Percentiles rank a stretch among this genome's conserved stretches.
Evolutionary conservation across 1,140 invertebrate genomes (phyloP).

Genomic region (Drosophila dunni): DNA sequence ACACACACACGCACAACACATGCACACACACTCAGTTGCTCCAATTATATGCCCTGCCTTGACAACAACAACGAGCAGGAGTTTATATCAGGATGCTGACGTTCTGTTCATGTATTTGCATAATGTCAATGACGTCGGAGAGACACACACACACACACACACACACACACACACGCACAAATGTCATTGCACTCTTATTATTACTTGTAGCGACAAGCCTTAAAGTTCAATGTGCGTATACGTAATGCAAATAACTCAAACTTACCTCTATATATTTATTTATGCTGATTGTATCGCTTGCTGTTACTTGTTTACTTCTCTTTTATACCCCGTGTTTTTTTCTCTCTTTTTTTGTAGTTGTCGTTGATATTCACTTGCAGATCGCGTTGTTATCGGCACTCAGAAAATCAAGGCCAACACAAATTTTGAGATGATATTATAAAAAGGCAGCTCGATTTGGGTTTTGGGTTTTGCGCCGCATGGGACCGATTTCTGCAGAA

Average conservation of each 20-base stretch:
- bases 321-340: too few species aligned
- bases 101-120: conserved; percentile 60
- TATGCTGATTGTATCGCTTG: conserved; percentile 11
- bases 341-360: neutral
- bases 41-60: conserved; percentile 60
- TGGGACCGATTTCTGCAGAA: conserved; percentile 75
- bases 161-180: neutral
- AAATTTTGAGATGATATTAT: conserved; percentile 65
- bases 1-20: conserved; percentile 11
- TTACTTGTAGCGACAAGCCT: conserved; percentile 20
- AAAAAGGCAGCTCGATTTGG: conserved; percentile 15
- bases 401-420: conserved; percentile 63
- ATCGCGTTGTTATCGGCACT: conserved; percentile 51
- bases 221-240: conserved; percentile 56
- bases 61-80: conserved; percentile 9
- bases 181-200: conserved; percentile 61
- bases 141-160: conserved; percentile 21
- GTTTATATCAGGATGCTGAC: conserved; percentile 57
- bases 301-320: neutral
- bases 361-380: conserved; percentile 35
- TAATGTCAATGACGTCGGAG: conserved; percentile 54
- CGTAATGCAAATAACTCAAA: conserved; percentile 20
- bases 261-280: conserved; percentile 27
- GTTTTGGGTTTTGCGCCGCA: conserved; percentile 66
- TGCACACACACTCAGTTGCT: conserved; percentile 39